These are phyloP conservation scores for Lordiphosa fenestrarum DNA, from an alignment of 2,888 invertebrate genomes.

Conservation along the genomic window DNA sequence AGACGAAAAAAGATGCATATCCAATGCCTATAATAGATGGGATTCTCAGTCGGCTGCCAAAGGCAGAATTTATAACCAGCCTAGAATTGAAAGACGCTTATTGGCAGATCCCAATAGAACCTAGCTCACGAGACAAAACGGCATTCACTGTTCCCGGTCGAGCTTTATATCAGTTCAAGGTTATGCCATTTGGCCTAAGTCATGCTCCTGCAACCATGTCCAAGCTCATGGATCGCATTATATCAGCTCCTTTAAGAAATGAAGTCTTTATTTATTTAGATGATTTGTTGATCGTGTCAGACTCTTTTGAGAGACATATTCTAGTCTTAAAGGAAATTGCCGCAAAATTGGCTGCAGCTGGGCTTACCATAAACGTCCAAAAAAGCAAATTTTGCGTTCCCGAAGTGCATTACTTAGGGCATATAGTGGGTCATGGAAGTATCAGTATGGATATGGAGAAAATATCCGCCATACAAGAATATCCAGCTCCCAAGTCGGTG, in stretches of 20 bases:
- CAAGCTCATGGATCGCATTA: background rate
- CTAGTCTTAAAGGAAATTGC: background rate
- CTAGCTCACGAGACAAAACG: too few relatives aligned
- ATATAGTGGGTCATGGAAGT: background rate
- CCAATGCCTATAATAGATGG: too few relatives aligned
- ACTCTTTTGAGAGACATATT: background rate
- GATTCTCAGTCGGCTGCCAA: background rate
- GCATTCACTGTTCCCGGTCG: too few relatives aligned
- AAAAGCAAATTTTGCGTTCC: conserved; percentile 1
- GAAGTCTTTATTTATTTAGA: background rate
- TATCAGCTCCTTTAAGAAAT: background rate
- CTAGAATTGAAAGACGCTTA: background rate
- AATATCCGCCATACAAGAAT: background rate
- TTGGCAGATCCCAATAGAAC: background rate
- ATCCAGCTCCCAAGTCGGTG: background rate
- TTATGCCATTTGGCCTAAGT: background rate
- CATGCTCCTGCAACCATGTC: background rate
- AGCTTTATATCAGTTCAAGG: too few relatives aligned
- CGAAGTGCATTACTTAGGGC: background rate
- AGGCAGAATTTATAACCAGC: background rate
- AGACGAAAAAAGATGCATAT: too few relatives aligned
- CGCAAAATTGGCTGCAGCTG: too few relatives aligned
- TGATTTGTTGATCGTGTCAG: background rate
- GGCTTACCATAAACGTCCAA: background rate
- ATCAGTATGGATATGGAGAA: background rate